phyloP scores from a whole-genome alignment of 2,888 invertebrate genomes.

The Thysanoteuthis rhombus region DNA sequence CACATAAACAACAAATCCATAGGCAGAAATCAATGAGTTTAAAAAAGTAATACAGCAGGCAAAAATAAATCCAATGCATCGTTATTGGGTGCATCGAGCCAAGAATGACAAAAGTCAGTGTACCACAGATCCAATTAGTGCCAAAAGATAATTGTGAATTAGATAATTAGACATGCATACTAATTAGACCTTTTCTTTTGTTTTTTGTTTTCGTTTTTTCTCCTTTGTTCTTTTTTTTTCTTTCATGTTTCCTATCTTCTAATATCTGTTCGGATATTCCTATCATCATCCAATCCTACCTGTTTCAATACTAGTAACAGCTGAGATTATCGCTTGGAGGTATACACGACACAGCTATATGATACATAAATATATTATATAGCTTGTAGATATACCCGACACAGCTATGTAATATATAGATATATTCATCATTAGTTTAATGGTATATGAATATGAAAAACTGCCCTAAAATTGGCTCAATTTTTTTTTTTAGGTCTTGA shows the following conservation, averaged over 20 bases:
- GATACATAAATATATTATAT: no score
- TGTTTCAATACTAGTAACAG: background rate
- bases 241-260: background rate
- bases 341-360: background rate
- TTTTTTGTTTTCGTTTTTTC: background rate
- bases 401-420: background rate
- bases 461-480: background rate
- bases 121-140: slow-evolving; percentile 29
- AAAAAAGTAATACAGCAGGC: slow-evolving; percentile 27
- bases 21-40: slow-evolving; percentile 29
- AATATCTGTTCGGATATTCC: background rate
- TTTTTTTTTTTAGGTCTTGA: background rate
- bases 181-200: background rate
- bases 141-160: background rate
- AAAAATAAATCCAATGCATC: slow-evolving; percentile 31
- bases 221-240: background rate
- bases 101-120: slow-evolving; percentile 16
- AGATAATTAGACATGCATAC: background rate
- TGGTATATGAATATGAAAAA: background rate
- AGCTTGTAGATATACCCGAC: background rate
- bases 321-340: background rate
- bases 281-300: background rate
- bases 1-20: slow-evolving; percentile 31
- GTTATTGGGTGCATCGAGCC: slow-evolving; percentile 26
- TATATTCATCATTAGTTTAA: background rate